Conservation (phyloP, 2,113 vertebrate genomes). For the Puma concolor region DNA sequence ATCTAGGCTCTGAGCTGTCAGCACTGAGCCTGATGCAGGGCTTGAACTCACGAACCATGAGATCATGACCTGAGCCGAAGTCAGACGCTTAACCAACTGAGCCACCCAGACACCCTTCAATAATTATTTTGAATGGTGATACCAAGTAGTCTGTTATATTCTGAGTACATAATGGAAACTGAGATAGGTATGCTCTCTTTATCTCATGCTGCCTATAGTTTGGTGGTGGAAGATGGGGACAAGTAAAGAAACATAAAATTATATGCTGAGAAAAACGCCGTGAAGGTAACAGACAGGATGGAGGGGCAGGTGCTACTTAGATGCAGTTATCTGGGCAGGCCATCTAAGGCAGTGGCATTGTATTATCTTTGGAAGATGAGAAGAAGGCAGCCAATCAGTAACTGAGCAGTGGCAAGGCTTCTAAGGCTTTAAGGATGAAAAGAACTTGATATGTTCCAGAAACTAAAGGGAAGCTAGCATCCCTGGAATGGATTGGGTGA, state of each 20-base stretch:
- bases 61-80: no score
- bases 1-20: no score
- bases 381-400: not conserved
- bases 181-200: not conserved
- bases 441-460: not conserved
- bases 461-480: not conserved
- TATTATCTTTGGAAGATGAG: not conserved
- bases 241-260: not conserved
- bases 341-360: not conserved
- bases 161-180: not conserved
- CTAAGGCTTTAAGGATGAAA: not conserved
- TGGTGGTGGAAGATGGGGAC: not conserved
- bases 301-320: not conserved
- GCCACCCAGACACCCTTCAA: not conserved
- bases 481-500: not conserved
- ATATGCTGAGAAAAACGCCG: not conserved
- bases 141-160: not conserved
- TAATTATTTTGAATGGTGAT: not conserved
- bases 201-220: not conserved
- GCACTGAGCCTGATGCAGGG: no score
- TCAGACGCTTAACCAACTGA: no score
- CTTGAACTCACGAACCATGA: no score
- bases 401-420: not conserved
- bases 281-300: not conserved
- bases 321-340: not conserved